Evolutionary conservation across 2,113 vertebrate species (phyloP).

Genomic region (Hippocampus guttulatus): DNA sequence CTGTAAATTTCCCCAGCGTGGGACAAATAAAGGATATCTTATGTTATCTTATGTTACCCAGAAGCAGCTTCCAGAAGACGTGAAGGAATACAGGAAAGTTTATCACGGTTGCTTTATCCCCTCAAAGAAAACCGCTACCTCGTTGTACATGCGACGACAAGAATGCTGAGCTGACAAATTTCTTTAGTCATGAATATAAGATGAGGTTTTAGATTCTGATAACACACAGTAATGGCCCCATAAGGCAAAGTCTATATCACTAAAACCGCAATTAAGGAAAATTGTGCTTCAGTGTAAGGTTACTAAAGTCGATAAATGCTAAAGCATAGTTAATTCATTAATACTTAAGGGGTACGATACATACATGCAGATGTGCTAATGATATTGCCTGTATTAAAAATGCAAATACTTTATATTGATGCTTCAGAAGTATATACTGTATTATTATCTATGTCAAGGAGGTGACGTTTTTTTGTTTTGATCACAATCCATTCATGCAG

Average conservation of each 20-base stretch:
- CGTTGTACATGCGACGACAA: conserved; percentile 36
- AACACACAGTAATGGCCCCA: conserved; percentile 24
- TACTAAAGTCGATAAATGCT: background rate
- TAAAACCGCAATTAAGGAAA: conserved; percentile 10
- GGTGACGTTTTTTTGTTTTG: background rate
- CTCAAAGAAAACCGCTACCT: conserved; percentile 40
- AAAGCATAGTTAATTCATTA: background rate
- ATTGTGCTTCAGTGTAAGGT: conserved; percentile 2
- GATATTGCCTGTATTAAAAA: background rate
- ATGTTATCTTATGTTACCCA: background rate
- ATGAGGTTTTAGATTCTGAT: conserved; percentile 46
- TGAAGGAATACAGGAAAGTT: conserved; percentile 55
- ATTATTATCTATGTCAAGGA: background rate
- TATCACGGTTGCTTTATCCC: conserved; percentile 39
- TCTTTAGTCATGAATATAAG: conserved; percentile 57
- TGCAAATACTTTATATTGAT: background rate
- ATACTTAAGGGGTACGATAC: background rate
- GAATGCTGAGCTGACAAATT: conserved; percentile 56
- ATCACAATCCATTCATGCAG: background rate
- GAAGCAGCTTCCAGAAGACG: conserved; percentile 49
- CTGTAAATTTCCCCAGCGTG: too few species aligned
- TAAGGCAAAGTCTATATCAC: conserved; percentile 2
- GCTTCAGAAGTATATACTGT: background rate
- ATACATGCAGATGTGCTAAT: background rate
- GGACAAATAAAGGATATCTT: too few species aligned